A percentile compares a stretch with the other conserved stretches of the same genome.
These are phyloP conservation scores for Herpailurus yagouaroundi DNA, from an alignment of 2,113 vertebrate genomes.

Conservation along the genomic window DNA sequence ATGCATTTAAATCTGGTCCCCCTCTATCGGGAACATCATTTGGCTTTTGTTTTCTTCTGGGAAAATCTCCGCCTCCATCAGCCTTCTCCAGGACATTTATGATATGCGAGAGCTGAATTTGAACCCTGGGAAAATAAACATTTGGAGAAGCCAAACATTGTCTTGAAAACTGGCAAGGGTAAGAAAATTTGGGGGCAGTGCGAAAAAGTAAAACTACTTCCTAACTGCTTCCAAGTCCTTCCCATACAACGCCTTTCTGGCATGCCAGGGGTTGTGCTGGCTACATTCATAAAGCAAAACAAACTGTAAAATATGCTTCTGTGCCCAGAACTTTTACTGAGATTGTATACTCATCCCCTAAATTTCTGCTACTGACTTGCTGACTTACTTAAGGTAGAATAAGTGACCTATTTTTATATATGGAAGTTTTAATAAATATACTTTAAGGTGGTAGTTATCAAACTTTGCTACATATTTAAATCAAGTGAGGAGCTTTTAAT, in stretches of 20 bases:
- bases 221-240: background rate
- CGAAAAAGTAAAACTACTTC: background rate
- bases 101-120: background rate
- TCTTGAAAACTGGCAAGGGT: background rate
- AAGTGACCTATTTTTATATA: background rate
- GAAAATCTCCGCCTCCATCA: constrained; percentile 12
- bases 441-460: background rate
- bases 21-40: background rate
- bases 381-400: background rate
- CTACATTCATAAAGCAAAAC: background rate
- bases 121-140: constrained; percentile 24
- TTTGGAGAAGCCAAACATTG: background rate
- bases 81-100: background rate
- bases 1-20: background rate
- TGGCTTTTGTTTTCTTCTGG: constrained; percentile 16
- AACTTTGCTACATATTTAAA: background rate
- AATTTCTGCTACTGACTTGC: background rate
- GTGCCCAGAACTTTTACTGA: background rate
- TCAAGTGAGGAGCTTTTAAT: background rate
- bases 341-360: background rate
- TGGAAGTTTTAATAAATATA: background rate
- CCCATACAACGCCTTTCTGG: background rate
- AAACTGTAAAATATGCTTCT: background rate
- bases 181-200: background rate
- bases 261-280: background rate